Base-by-base conservation (phyloP, 2,888 invertebrate species). In the Eupithecia abbreviata region DNA sequence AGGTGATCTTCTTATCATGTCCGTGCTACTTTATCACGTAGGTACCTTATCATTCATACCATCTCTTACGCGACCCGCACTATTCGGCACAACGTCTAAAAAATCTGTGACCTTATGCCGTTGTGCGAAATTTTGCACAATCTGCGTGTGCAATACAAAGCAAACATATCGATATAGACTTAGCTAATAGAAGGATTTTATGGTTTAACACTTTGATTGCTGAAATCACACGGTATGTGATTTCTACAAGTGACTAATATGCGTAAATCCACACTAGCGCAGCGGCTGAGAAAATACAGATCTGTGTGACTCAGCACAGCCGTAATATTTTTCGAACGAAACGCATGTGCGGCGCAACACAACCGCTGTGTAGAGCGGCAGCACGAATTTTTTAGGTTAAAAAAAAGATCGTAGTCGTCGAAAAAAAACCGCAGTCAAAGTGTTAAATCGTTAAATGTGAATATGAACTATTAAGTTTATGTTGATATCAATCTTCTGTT, bases 21-120 rank as follows among this genome's bases (percentile, higher is more conserved):
- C 69, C 76, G 79, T 80, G 75, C 76, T 71, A 30, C 62, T 12
- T 62, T 62, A 62, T 18, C 58, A 58, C 18, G 5, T 58, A 51
- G 51, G 13, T 58, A 80, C 78, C 79, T 79, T 79, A 78, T 77
- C 77, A 72, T 69, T 73, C 77, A 77, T 77, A 77, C 65, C 68
- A 9, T 9, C 18, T 18, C 70, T 71, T 70, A 78, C 71, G 58
- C 69, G 55, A 75, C 66, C 77, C 72, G 62, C 74, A 74, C 69
- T 78, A 81, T 81, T 82, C 80, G 81, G 80, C 79, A 80, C 69
- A 82, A 80, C 79, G 81, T 72, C 77, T 70, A 74, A 74, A 75
- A 75, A 72, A 79, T 47, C 70, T 30, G 66, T 62, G 77, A 71
- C 77, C 72, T 77, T 49, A 65, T 30, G 30, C 30, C 30, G 62